A percentile compares a stretch with the other conserved stretches of the same genome.
phyloP scores from a whole-genome alignment of 1,140 invertebrate genomes.

The Acromyrmex echinatior region DNA sequence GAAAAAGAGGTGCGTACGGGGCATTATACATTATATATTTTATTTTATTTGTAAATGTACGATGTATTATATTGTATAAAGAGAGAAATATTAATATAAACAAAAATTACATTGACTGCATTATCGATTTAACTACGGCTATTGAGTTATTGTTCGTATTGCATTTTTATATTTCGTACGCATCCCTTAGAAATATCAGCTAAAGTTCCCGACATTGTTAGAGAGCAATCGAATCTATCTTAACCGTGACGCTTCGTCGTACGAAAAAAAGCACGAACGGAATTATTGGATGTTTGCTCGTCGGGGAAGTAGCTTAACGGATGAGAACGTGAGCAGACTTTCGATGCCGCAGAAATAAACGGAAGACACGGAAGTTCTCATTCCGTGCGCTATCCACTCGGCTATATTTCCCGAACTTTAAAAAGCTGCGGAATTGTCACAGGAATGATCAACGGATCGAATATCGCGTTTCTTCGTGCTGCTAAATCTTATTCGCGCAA shows the following conservation, averaged over 20 bases:
- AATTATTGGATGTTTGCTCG: conserved; percentile 77
- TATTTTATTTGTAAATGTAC: conserved; percentile 14
- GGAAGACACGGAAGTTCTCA: conserved; percentile 56
- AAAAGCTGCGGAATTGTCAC: conserved; percentile 57
- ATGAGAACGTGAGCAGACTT: conserved; percentile 74
- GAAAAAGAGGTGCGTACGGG: neutral
- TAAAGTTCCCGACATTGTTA: conserved; percentile 17
- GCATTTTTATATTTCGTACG: neutral
- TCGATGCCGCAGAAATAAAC: conserved; percentile 66
- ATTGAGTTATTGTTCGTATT: conserved; percentile 1
- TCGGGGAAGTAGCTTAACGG: conserved; percentile 75
- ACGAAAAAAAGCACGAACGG: conserved; percentile 72
- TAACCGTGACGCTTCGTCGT: conserved; percentile 63
- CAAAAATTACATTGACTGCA: neutral
- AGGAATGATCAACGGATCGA: conserved; percentile 37
- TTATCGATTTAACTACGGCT: neutral
- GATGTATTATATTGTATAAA: neutral
- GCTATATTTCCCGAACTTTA: conserved; percentile 64
- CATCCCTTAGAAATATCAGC: conserved; percentile 13
- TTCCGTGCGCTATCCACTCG: conserved; percentile 9
- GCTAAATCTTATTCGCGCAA: conserved; percentile 22
- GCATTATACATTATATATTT: conserved; percentile 46
- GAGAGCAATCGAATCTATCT: conserved; percentile 69
- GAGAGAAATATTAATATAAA: neutral
- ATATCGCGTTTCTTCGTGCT: conserved; percentile 1